Evolutionary conservation across 2,888 invertebrate species (phyloP).

Genomic region (Listrodromus nycthemerus): DNA sequence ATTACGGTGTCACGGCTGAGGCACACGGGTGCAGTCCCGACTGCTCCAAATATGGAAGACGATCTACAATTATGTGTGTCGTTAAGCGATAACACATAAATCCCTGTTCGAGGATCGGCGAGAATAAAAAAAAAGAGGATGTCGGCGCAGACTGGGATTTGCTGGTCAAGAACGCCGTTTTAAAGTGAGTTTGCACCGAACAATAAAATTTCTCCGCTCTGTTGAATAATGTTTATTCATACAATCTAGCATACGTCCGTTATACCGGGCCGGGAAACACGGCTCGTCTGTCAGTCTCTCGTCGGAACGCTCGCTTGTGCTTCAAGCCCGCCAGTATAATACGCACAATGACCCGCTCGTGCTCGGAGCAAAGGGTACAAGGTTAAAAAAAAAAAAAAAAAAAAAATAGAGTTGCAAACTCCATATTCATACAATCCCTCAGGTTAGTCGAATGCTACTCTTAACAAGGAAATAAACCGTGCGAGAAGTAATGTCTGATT

Average conservation of each 20-base stretch:
- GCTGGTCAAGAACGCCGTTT: not conserved
- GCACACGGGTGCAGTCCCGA: constrained; percentile 23
- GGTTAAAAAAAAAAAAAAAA: constrained; percentile 50
- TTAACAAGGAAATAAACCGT: constrained; percentile 21
- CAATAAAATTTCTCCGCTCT: constrained; percentile 25
- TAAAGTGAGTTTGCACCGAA: constrained; percentile 15
- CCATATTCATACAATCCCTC: constrained; percentile 75
- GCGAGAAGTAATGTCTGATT: not conserved
- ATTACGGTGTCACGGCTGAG: constrained; percentile 54
- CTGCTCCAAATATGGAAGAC: not conserved
- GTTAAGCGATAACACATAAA: constrained; percentile 28
- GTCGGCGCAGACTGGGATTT: not conserved
- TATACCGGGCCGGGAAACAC: constrained; percentile 62
- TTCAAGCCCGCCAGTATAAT: constrained; percentile 9
- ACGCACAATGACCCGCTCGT: not conserved
- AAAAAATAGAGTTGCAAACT: constrained; percentile 68
- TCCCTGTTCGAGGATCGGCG: not conserved
- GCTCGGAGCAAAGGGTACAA: not conserved
- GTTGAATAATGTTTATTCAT: constrained; percentile 50
- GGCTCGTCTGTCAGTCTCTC: constrained; percentile 71
- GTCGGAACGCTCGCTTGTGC: constrained; percentile 64
- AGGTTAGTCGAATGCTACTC: not conserved
- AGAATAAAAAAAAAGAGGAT: not conserved
- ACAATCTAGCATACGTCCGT: constrained; percentile 38
- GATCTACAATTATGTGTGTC: constrained; percentile 21